Conservation (phyloP, 1,140 invertebrate genomes). For the Alviniconcha marisindica region DNA sequence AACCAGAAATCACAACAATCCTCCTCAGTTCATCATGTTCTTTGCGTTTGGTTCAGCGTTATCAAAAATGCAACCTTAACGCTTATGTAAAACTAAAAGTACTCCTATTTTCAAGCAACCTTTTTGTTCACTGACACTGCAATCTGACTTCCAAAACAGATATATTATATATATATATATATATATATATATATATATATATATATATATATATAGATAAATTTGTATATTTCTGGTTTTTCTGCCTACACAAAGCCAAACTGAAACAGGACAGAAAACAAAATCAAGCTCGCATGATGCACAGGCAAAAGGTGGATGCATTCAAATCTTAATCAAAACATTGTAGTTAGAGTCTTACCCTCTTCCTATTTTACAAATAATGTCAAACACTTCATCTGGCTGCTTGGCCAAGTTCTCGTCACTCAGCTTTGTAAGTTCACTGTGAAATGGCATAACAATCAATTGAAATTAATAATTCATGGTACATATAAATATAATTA, state of each 20-base stretch:
- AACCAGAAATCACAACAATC: no score
- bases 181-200: no score
- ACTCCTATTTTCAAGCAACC: no score
- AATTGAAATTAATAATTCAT: no score
- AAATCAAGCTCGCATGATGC: conserved; percentile 24
- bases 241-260: neutral
- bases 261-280: conserved; percentile 11
- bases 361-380: conserved; percentile 76
- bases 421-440: conserved; percentile 74
- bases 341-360: conserved; percentile 64
- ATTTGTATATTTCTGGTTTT: conserved; percentile 19
- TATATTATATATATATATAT: no score
- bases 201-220: neutral
- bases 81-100: no score
- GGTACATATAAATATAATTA: neutral
- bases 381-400: conserved; percentile 76
- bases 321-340: no score
- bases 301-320: neutral
- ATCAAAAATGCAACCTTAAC: no score
- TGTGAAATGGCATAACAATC: conserved; percentile 48
- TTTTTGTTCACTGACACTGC: no score
- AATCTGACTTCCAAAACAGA: no score
- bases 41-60: no score
- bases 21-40: no score
- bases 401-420: conserved; percentile 74